phyloP scores from a whole-genome alignment of 53 echinoderm and acorn worm genomes.

The Luidia sarsii region DNA sequence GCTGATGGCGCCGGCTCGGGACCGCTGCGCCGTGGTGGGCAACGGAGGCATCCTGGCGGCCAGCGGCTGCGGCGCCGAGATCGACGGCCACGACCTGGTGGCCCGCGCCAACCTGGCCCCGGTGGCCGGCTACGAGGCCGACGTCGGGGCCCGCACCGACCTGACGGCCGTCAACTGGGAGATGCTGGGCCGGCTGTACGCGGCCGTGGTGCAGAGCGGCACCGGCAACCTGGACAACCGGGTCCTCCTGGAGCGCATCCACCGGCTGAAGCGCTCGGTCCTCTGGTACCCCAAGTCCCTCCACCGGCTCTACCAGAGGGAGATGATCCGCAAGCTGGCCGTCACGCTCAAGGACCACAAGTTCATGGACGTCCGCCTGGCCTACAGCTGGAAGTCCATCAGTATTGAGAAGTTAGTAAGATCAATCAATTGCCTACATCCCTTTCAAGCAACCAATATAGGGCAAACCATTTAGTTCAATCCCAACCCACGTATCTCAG shows the following conservation, averaged over 20 bases:
- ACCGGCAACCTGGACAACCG: slow-evolving; percentile 48
- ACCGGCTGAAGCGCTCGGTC: slow-evolving; percentile 74
- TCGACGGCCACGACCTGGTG: slow-evolving; percentile 73
- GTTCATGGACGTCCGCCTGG: slow-evolving; percentile 65
- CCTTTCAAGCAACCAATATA: not conserved
- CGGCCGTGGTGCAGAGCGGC: slow-evolving; percentile 55
- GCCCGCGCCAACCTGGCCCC: slow-evolving; percentile 75
- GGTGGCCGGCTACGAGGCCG: slow-evolving; percentile 51
- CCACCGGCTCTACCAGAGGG: slow-evolving; percentile 60
- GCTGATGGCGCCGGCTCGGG: slow-evolving; percentile 46
- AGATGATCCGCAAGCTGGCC: slow-evolving; percentile 58
- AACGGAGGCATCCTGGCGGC: slow-evolving; percentile 70
- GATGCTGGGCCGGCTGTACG: slow-evolving; percentile 55
- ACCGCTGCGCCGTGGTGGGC: slow-evolving; percentile 74
- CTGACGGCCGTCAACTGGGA: slow-evolving; percentile 79
- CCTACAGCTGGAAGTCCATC: slow-evolving; percentile 72
- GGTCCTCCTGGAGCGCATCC: slow-evolving; percentile 49
- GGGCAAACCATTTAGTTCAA: not conserved
- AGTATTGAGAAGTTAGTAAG: slow-evolving; percentile 66
- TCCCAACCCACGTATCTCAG: no score
- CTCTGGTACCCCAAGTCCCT: slow-evolving; percentile 90
- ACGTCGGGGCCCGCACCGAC: slow-evolving; percentile 71
- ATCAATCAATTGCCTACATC: no score
- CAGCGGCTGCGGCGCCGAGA: slow-evolving; percentile 62
- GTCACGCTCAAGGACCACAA: slow-evolving; percentile 59